Evolutionary conservation across 2,888 invertebrate genomes (phyloP).

Genomic region (Melieria omissa): DNA sequence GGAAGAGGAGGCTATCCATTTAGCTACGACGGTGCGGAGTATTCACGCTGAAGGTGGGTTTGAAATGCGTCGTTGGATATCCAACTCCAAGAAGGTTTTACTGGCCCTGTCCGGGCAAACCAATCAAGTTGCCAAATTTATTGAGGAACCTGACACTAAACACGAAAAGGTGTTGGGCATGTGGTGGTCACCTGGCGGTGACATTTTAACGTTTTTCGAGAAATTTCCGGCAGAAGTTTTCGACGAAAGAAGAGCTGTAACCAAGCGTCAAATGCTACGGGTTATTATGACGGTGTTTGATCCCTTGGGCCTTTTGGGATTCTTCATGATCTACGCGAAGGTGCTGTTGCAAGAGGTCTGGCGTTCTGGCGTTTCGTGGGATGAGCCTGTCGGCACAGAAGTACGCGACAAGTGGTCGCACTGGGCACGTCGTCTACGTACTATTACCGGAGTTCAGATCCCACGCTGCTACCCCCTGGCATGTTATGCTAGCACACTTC

Average conservation of each 20-base stretch:
- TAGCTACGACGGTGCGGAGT: too few relatives aligned
- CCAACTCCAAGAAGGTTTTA: conserved; percentile 29
- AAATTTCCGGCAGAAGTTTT: conserved; percentile 30
- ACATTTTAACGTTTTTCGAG: conserved; percentile 40
- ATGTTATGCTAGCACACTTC: neutral
- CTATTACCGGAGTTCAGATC: conserved; percentile 13
- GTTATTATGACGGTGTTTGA: conserved; percentile 23
- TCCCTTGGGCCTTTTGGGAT: conserved; percentile 27
- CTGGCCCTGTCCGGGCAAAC: conserved; percentile 1
- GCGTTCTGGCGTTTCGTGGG: conserved; percentile 29
- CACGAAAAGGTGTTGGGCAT: conserved; percentile 45
- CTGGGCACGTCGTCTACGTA: conserved; percentile 1
- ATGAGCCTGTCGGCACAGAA: conserved; percentile 19
- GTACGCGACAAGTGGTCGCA: conserved; percentile 17
- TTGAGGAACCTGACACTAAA: conserved; percentile 19
- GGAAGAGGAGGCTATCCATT: too few relatives aligned
- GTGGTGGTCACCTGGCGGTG: conserved; percentile 41
- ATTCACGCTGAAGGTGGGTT: too few relatives aligned
- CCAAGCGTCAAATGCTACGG: conserved; percentile 36
- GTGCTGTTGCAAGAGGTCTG: conserved; percentile 32
- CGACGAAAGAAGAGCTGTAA: conserved; percentile 23
- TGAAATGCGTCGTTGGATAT: conserved; percentile 37
- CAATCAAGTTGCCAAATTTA: neutral
- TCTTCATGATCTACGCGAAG: conserved; percentile 33
- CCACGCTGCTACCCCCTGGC: conserved; percentile 11